These are phyloP conservation scores for Heptranchias perlo DNA, from an alignment of 2,113 vertebrate species.

Conservation along the genomic window DNA sequence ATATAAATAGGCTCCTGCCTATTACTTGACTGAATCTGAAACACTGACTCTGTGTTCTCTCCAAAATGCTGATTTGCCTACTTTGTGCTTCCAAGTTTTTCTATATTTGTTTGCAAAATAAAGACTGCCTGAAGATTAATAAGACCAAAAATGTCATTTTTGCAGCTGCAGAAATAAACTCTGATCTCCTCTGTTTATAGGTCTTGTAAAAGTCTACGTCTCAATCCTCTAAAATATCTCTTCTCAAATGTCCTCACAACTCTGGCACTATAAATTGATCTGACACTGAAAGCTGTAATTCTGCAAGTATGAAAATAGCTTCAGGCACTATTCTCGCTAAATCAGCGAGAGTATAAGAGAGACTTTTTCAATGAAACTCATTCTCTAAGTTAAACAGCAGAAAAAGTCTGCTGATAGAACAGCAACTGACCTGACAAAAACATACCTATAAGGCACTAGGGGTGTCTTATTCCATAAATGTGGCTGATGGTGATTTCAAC, in stretches of 20 bases:
- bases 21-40: neutral
- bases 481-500: neutral
- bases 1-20: neutral
- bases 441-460: neutral
- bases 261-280: neutral
- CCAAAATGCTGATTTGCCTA: neutral
- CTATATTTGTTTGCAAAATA: conserved; percentile 15
- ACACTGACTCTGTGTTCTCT: neutral
- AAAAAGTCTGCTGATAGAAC: neutral
- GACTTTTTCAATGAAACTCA: neutral
- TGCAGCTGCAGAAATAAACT: neutral
- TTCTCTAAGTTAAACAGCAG: neutral
- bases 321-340: neutral
- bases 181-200: neutral
- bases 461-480: neutral
- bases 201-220: neutral
- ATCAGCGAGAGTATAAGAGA: neutral
- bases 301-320: neutral
- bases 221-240: neutral
- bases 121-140: conserved; percentile 3
- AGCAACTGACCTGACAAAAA: neutral
- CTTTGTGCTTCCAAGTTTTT: neutral
- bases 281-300: neutral
- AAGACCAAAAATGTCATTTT: neutral
- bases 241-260: neutral